These are phyloP conservation scores for Sebastes variabilis DNA, from an alignment of 2,797 vertebrate species.

Conservation along the genomic window DNA sequence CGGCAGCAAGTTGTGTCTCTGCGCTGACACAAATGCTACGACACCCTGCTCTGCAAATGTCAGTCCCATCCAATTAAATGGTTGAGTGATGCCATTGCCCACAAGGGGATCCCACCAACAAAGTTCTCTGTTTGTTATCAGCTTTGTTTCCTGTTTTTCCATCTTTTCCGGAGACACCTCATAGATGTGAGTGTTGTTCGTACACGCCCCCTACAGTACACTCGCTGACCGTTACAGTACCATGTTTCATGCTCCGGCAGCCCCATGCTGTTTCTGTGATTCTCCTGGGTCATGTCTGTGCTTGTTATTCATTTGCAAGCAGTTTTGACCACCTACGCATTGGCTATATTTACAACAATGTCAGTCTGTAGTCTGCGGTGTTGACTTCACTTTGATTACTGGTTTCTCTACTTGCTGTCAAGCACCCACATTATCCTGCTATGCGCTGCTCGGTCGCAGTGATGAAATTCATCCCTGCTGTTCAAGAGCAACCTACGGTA, in stretches of 20 bases:
- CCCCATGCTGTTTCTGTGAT: constrained; percentile 28
- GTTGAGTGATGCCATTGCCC: constrained; percentile 66
- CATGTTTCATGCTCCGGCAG: constrained; percentile 27
- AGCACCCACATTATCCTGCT: constrained; percentile 42
- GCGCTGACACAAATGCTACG: constrained; percentile 64
- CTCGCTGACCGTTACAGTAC: constrained; percentile 15
- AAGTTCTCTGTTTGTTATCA: constrained; percentile 65
- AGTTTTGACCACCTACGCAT: constrained; percentile 75
- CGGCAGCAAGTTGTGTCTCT: constrained; percentile 51
- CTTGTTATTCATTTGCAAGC: constrained; percentile 72
- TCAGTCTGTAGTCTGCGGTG: constrained; percentile 61
- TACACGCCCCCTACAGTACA: constrained; percentile 6
- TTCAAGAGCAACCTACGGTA: constrained; percentile 16
- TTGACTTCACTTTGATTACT: constrained; percentile 70
- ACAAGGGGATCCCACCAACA: constrained; percentile 55
- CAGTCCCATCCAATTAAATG: constrained; percentile 79
- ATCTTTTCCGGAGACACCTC: constrained; percentile 27
- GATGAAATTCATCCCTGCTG: constrained; percentile 36
- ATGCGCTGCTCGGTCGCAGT: constrained; percentile 6
- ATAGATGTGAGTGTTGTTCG: constrained; percentile 3
- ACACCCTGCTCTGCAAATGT: constrained; percentile 80
- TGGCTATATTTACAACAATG: constrained; percentile 72
- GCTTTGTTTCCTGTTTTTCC: constrained; percentile 47
- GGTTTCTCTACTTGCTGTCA: constrained; percentile 51
- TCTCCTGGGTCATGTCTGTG: constrained; percentile 61